Conservation (phyloP, 2,888 invertebrate genomes). For the Melanophora roralis region DNA sequence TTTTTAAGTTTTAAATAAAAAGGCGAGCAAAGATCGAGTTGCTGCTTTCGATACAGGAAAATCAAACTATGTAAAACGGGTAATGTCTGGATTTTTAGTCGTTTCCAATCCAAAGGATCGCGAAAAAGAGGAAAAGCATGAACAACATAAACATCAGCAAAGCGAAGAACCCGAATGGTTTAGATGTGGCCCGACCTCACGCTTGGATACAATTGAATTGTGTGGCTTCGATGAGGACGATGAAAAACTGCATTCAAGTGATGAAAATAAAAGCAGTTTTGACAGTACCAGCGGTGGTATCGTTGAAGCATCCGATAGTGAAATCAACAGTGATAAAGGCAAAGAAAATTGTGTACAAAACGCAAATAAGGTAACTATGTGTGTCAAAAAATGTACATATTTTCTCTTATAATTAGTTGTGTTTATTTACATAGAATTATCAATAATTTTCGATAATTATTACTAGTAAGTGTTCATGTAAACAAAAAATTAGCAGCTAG, state of each 20-base stretch:
- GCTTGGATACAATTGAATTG: slow-evolving; percentile 74
- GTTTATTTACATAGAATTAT: no score
- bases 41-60: slow-evolving; percentile 57
- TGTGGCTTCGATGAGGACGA: slow-evolving; percentile 75
- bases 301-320: slow-evolving; percentile 29
- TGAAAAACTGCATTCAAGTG: slow-evolving; percentile 52
- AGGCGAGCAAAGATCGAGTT: slow-evolving; percentile 35
- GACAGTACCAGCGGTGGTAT: slow-evolving; percentile 27
- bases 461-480: no score
- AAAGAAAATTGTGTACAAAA: slow-evolving; percentile 64
- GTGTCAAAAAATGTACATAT: not conserved
- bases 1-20: slow-evolving; percentile 35
- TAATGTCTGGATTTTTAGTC: slow-evolving; percentile 71
- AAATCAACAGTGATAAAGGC: slow-evolving; percentile 55
- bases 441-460: no score
- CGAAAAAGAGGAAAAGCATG: slow-evolving; percentile 69
- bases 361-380: slow-evolving; percentile 64
- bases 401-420: not conserved
- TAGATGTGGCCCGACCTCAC: slow-evolving; percentile 75
- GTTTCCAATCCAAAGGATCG: slow-evolving; percentile 72
- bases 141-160: slow-evolving; percentile 68
- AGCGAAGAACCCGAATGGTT: slow-evolving; percentile 76
- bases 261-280: slow-evolving; percentile 7
- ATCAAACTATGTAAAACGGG: slow-evolving; percentile 74
- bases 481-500: no score